phyloP scores from a whole-genome alignment of 1,140 invertebrate species.

The Hyles vespertilio region DNA sequence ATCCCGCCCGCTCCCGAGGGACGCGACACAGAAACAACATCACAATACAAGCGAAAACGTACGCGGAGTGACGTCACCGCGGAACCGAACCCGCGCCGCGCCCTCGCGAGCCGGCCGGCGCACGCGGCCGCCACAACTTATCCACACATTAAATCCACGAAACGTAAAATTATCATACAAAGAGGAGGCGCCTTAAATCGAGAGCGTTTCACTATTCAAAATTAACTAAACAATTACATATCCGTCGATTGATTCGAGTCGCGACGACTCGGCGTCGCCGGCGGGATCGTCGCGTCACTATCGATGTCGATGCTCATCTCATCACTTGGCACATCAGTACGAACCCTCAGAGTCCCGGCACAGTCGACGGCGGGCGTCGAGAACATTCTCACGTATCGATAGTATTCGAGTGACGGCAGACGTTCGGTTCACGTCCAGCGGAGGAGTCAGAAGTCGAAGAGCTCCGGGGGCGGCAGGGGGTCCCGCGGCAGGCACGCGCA shows the following conservation, averaged over 20 bases:
- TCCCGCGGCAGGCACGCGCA: conserved; percentile 52
- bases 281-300: not conserved
- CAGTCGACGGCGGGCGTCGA: not conserved
- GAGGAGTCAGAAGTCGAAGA: conserved; percentile 52
- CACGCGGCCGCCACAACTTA: conserved; percentile 29
- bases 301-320: conserved; percentile 3
- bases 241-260: not conserved
- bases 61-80: no score
- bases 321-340: conserved; percentile 20
- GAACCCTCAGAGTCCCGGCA: not conserved
- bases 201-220: conserved; percentile 12
- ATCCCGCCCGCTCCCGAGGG: no score
- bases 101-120: no score
- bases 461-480: conserved; percentile 60
- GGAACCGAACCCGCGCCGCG: no score
- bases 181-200: conserved; percentile 12
- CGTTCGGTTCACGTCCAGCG: not conserved
- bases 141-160: conserved; percentile 41
- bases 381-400: no score
- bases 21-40: no score
- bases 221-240: conserved; percentile 6
- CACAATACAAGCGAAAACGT: no score
- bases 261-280: not conserved
- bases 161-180: conserved; percentile 26
- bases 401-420: not conserved